Conservation (phyloP, 2,797 vertebrate genomes). For the Sebastes kiyomatsui region DNA sequence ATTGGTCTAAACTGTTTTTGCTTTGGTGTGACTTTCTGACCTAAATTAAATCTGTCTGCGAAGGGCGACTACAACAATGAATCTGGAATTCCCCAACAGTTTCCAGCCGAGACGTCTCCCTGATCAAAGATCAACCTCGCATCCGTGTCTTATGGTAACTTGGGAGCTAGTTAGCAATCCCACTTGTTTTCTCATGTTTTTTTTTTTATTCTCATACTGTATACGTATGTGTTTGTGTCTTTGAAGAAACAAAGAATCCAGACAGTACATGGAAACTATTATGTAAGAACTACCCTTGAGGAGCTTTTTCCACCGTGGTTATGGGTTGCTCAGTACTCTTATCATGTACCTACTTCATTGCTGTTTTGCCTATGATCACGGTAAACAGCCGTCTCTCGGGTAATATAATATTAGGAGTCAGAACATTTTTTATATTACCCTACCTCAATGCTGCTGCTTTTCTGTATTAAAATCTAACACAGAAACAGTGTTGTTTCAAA, state of each 20-base stretch:
- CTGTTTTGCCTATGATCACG: conserved; percentile 13
- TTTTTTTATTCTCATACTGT: neutral
- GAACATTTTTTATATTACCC: neutral
- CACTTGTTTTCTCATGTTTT: neutral
- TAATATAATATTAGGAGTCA: conserved; percentile 4
- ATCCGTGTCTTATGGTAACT: neutral
- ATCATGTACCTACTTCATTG: conserved; percentile 11
- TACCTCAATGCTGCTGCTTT: neutral
- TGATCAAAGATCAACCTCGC: conserved; percentile 19
- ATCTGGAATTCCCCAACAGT: neutral
- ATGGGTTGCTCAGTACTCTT: neutral
- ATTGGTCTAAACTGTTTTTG: neutral
- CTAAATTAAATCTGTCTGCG: neutral
- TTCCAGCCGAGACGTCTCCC: neutral
- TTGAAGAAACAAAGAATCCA: neutral
- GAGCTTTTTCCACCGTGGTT: neutral
- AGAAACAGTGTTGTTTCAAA: neutral
- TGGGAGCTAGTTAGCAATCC: neutral
- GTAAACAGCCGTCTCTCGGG: neutral
- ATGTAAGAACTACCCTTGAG: neutral
- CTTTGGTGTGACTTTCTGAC: neutral
- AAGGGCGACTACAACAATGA: neutral
- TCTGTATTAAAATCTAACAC: neutral
- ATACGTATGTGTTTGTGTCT: neutral
- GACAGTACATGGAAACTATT: neutral